Evolutionary conservation across 2,113 vertebrate genomes (phyloP).

Genomic region (Turnix velox): DNA sequence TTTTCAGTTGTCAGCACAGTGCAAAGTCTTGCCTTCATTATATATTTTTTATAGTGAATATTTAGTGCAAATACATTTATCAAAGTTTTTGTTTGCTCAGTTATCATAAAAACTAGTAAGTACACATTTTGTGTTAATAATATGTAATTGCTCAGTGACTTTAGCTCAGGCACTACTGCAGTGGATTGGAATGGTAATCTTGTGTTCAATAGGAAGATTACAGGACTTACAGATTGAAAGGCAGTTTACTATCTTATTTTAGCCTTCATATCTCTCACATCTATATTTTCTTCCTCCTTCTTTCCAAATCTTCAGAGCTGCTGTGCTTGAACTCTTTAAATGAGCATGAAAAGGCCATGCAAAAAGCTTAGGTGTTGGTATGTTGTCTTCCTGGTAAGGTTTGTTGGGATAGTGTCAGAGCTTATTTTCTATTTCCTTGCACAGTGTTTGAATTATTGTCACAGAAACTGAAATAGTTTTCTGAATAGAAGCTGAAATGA

Average conservation of each 20-base stretch:
- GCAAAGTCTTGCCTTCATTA: neutral
- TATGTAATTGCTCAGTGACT: neutral
- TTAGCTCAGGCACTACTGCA: neutral
- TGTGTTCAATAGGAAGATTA: neutral
- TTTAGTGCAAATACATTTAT: conserved; percentile 2
- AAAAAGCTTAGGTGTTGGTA: neutral
- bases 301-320: neutral
- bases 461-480: neutral
- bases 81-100: conserved; percentile 6
- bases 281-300: neutral
- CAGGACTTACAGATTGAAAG: neutral
- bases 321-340: neutral
- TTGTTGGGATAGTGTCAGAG: neutral
- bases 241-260: neutral
- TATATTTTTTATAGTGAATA: neutral
- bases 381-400: neutral
- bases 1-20: neutral
- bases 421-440: neutral
- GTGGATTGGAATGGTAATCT: neutral
- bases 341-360: neutral
- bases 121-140: neutral
- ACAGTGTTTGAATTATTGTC: neutral
- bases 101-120: neutral
- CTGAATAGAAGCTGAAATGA: too few species aligned
- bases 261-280: neutral